phyloP scores from a whole-genome alignment of 2,888 invertebrate genomes.

The Epinotia demarniana region DNA sequence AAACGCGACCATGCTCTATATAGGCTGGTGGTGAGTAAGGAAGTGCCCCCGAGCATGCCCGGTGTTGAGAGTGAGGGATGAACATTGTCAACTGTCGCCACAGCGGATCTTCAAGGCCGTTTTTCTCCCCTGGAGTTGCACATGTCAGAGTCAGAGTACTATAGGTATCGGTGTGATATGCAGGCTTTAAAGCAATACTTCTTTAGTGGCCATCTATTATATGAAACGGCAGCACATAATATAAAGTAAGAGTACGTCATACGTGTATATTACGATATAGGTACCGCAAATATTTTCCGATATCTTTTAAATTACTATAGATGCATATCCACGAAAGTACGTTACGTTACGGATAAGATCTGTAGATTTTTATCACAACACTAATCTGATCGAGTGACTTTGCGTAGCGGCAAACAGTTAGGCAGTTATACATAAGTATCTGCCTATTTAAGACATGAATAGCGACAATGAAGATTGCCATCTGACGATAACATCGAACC shows the following conservation, averaged over 20 bases:
- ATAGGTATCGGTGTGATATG: too few relatives aligned
- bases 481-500: slow-evolving; percentile 10
- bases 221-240: too few relatives aligned
- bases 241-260: too few relatives aligned
- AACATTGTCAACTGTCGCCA: too few relatives aligned
- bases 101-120: too few relatives aligned
- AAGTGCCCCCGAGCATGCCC: too few relatives aligned
- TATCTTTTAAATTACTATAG: background rate
- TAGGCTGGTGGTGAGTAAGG: too few relatives aligned
- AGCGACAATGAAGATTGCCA: background rate
- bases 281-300: background rate
- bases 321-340: background rate
- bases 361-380: background rate
- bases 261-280: background rate
- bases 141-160: too few relatives aligned
- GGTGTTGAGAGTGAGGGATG: too few relatives aligned
- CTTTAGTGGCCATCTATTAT: background rate
- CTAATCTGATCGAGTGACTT: background rate
- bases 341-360: background rate
- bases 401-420: background rate
- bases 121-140: too few relatives aligned
- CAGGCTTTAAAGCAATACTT: background rate
- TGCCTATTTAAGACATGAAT: slow-evolving; percentile 1
- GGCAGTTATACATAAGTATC: too few relatives aligned
- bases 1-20: too few relatives aligned